These are phyloP conservation scores for Protodeltote pygarga DNA, from an alignment of 2,888 invertebrate genomes.

Conservation along the genomic window DNA sequence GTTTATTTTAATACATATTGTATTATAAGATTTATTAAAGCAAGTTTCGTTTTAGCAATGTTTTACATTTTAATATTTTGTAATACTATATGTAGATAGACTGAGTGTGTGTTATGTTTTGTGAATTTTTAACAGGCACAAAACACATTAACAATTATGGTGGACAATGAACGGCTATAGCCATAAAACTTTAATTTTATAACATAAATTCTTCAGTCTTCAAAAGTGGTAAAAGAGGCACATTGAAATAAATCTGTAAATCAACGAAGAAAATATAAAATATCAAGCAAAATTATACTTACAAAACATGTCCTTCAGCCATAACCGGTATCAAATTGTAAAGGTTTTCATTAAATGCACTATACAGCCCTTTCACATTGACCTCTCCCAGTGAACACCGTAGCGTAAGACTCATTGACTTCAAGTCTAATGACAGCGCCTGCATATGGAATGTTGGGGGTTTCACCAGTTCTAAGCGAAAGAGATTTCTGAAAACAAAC, in stretches of 20 bases:
- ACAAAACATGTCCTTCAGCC: conserved; percentile 82
- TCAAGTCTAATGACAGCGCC: conserved; percentile 70
- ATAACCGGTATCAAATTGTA: conserved; percentile 81
- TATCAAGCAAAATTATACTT: conserved; percentile 63
- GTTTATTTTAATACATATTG: no score
- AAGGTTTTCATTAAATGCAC: conserved; percentile 82
- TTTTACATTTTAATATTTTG: no score
- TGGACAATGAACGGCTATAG: no score
- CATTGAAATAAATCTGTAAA: neutral
- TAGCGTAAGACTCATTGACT: conserved; percentile 74
- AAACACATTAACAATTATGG: no score
- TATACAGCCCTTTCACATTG: conserved; percentile 76
- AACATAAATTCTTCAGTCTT: neutral
- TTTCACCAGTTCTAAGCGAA: conserved; percentile 74
- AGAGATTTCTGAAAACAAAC: conserved; percentile 78
- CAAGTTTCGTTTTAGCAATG: no score
- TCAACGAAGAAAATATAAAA: no score
- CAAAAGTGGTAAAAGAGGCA: neutral
- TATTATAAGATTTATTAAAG: no score
- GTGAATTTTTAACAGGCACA: no score
- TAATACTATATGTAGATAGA: no score
- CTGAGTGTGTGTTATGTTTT: no score
- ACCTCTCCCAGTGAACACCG: conserved; percentile 81
- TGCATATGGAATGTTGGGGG: conserved; percentile 81
- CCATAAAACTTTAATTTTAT: no score